Evolutionary conservation across 1,140 invertebrate genomes (phyloP).

Genomic region (Protaetia brevitarsis): DNA sequence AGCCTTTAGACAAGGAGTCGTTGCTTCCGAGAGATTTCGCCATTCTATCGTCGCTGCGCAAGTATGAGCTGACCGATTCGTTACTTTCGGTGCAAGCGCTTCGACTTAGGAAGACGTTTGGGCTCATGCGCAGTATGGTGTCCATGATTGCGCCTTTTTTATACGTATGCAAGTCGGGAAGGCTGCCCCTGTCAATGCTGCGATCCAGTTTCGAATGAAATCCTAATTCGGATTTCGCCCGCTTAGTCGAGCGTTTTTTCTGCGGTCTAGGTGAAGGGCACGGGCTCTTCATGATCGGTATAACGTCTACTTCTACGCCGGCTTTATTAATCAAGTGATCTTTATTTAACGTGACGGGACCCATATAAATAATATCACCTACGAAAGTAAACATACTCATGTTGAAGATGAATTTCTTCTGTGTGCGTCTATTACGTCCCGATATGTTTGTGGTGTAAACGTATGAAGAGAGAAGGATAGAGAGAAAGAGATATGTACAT

Average conservation of each 20-base stretch:
- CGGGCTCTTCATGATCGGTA: conserved; percentile 46
- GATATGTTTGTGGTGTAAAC: conserved; percentile 42
- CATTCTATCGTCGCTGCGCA: conserved; percentile 28
- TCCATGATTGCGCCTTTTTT: conserved; percentile 36
- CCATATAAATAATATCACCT: conserved; percentile 50
- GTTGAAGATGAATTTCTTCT: not conserved
- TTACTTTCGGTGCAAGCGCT: conserved; percentile 31
- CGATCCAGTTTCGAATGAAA: conserved; percentile 32
- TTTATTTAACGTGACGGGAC: conserved; percentile 49
- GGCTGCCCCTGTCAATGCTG: conserved; percentile 40
- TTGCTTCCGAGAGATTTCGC: conserved; percentile 40
- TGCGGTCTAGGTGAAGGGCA: conserved; percentile 41
- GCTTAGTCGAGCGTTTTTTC: conserved; percentile 32
- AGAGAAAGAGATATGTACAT: not conserved
- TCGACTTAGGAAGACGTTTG: conserved; percentile 37
- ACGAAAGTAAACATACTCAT: conserved; percentile 34
- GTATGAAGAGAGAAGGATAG: not conserved
- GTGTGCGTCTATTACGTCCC: conserved; percentile 32
- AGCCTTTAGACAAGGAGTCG: conserved; percentile 40
- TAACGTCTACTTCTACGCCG: conserved; percentile 47
- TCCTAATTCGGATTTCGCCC: conserved; percentile 43
- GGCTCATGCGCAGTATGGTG: conserved; percentile 40
- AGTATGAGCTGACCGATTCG: conserved; percentile 33
- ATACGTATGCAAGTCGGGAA: conserved; percentile 41
- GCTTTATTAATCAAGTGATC: conserved; percentile 47